Evolutionary conservation across 2,888 invertebrate genomes (phyloP).

Genomic region (Leucoptera coffeella): DNA sequence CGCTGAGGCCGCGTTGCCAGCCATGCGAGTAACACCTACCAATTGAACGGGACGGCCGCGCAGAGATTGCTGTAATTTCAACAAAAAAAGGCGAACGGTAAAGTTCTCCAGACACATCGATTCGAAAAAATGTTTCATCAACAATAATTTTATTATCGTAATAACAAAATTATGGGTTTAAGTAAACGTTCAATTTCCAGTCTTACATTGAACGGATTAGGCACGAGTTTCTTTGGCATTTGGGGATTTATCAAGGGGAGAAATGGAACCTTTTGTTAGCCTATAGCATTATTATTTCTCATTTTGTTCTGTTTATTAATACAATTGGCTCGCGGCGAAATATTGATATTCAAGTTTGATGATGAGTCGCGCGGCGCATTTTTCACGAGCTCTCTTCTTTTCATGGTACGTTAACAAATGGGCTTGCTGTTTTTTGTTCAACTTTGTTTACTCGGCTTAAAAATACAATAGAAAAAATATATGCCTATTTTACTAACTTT

Average conservation of each 20-base stretch:
- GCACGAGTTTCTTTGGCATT: constrained; percentile 24
- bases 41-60: constrained; percentile 28
- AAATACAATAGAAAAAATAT: too few relatives aligned
- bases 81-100: constrained; percentile 43
- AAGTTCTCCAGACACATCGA: constrained; percentile 46
- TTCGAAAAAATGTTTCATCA: constrained; percentile 52
- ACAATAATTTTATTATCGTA: constrained; percentile 53
- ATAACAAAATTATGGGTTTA: constrained; percentile 50
- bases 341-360: constrained; percentile 55
- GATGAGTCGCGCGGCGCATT: constrained; percentile 40
- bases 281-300: constrained; percentile 54
- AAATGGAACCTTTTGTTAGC: constrained; percentile 53
- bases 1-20: too few relatives aligned
- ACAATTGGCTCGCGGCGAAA: constrained; percentile 53
- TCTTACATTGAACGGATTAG: constrained; percentile 28
- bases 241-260: constrained; percentile 41
- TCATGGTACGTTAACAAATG: constrained; percentile 18
- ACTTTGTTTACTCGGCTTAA: too few relatives aligned
- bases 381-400: constrained; percentile 29
- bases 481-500: too few relatives aligned
- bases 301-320: constrained; percentile 56
- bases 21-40: constrained; percentile 28
- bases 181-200: constrained; percentile 26
- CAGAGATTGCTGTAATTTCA: constrained; percentile 48
- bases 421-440: too few relatives aligned